These are phyloP conservation scores for Diachasma alloeum DNA, from an alignment of 1,140 invertebrate genomes.

Conservation along the genomic window DNA sequence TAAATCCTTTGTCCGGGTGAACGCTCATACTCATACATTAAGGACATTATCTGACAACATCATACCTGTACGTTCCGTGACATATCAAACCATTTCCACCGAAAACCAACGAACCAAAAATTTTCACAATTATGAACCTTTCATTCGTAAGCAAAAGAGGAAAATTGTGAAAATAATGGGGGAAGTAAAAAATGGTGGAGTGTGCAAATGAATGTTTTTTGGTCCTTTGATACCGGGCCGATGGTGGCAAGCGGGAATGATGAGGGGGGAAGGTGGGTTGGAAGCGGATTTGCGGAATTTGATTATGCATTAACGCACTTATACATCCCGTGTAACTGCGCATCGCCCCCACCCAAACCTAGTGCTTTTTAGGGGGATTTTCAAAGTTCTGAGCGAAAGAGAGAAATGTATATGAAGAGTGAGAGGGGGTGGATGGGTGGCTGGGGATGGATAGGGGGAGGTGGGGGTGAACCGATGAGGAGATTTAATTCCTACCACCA, in stretches of 20 bases:
- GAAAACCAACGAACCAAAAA: background rate
- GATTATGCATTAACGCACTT: conserved; percentile 66
- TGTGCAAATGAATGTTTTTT: conserved; percentile 53
- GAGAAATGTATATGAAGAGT: background rate
- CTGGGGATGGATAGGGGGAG: conserved; percentile 33
- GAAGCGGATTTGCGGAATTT: conserved; percentile 49
- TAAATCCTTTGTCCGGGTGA: too few species aligned
- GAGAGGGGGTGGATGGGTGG: background rate
- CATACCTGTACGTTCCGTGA: too few species aligned
- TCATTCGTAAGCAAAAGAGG: background rate
- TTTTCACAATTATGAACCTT: background rate
- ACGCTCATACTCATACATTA: too few species aligned
- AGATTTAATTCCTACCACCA: conserved; percentile 56
- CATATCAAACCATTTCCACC: background rate
- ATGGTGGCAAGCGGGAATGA: conserved; percentile 32
- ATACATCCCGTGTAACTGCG: conserved; percentile 59
- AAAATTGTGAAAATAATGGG: background rate
- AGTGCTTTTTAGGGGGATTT: conserved; percentile 21
- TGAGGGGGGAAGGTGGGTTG: conserved; percentile 36
- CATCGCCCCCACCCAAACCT: conserved; percentile 30
- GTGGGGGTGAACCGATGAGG: conserved; percentile 39
- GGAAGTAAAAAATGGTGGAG: conserved; percentile 15
- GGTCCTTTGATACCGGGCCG: conserved; percentile 32
- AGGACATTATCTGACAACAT: too few species aligned
- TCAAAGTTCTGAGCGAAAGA: background rate